Evolutionary conservation across 2,888 invertebrate genomes (phyloP), one percentile per base, ranked within the genome.

Genomic region (Blastobasis lacticolella): DNA sequence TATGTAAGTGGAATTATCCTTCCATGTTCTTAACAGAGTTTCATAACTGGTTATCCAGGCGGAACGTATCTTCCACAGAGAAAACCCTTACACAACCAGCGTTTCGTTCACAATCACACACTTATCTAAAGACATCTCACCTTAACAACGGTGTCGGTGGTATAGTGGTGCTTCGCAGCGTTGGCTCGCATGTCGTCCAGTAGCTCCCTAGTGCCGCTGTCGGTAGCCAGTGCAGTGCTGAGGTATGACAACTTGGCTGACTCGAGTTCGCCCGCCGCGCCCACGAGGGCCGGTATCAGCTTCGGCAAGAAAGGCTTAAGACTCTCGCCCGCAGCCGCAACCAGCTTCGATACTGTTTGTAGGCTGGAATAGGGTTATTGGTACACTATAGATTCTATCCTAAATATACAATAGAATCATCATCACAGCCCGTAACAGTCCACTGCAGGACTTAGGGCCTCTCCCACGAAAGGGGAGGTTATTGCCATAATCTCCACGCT

Each of bases 181-280:
- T 92, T 93, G 6, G 96, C 94, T 52, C 97, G 88, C 54, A 94
- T 90, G 58, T 91, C 93, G 73, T 97, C 97, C 0, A 96, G 90
- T 37, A 90, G 83, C 67, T 95, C 95, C 62, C 95, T 91, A 0
- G 92, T 90, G 46, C 93, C 92, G 49, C 91, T 89, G 60, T 94
- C 93, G 23, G 23, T 23, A 0, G 91, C 92, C 47, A 94, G 83
- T 45, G 92, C 90, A 0, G 94, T 94, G 57, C 95, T 95, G 53
- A 95, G 81, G 80, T 96, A 94, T 37, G 94, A 94, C 46, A 97
- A 85, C 60, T 93, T 92, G 5, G 92, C 90, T 0, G 94, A 93
- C 76, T 97, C 97, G 44, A 96, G 82, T 68, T 97, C 97, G 0
- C 96, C 94, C 0, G 96, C 95, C 6, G 97, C 95, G 66, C 94